These are phyloP conservation scores for Papilio glaucus DNA, from an alignment of 1,140 invertebrate genomes.

Conservation along the genomic window DNA sequence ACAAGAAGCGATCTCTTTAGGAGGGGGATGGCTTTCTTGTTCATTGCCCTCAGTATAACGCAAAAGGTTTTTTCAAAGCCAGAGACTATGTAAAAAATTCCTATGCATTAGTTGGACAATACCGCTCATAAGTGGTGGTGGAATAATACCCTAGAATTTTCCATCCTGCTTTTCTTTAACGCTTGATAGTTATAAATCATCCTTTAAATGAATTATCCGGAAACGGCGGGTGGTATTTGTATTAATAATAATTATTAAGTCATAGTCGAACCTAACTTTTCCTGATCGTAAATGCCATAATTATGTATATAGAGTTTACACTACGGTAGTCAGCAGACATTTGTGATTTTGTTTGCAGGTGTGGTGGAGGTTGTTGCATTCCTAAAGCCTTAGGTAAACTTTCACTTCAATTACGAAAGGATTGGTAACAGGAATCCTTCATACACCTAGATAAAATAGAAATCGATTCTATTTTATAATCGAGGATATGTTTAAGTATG, in stretches of 20 bases:
- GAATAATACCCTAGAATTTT: slow-evolving; percentile 44
- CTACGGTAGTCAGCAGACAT: no score
- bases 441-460: no score
- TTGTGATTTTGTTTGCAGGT: no score
- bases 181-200: not conserved
- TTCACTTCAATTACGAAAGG: no score
- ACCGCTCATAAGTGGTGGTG: slow-evolving; percentile 51
- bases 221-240: not conserved
- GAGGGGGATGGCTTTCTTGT: slow-evolving; percentile 58
- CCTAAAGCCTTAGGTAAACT: no score
- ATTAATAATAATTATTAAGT: not conserved
- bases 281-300: no score
- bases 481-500: no score
- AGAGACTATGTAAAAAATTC: slow-evolving; percentile 58
- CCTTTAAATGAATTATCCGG: not conserved
- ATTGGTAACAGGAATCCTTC: no score
- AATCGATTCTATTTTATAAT: no score
- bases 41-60: slow-evolving; percentile 59
- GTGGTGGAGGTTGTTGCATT: no score
- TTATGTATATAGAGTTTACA: no score
- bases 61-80: slow-evolving; percentile 54
- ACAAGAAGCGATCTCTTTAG: slow-evolving; percentile 72
- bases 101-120: slow-evolving; percentile 62
- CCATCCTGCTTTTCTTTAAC: slow-evolving; percentile 16
- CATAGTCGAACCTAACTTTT: no score